Evolutionary conservation across 2,113 vertebrate genomes (phyloP).

Genomic region (Bombycilla garrulus): DNA sequence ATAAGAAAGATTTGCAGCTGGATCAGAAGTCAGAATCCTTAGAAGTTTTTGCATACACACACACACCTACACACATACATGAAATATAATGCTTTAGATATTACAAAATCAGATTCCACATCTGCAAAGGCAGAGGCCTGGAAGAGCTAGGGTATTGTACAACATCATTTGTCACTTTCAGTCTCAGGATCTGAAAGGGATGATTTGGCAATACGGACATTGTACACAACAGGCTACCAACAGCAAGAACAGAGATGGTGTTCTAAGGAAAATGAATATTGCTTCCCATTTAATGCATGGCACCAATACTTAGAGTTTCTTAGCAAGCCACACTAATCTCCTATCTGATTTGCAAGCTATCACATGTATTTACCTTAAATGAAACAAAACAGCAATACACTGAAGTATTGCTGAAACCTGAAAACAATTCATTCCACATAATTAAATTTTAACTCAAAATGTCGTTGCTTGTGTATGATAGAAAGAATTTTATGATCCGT

Average conservation of each 20-base stretch:
- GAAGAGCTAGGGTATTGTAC: background rate
- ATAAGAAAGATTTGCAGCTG: background rate
- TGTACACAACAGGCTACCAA: background rate
- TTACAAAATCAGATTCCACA: background rate
- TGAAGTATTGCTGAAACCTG: background rate
- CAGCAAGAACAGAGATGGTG: background rate
- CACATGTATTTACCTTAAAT: background rate
- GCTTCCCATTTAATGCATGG: background rate
- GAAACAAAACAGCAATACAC: background rate
- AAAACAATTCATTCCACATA: background rate
- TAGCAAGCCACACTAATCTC: background rate
- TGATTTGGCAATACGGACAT: background rate
- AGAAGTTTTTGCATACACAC: background rate
- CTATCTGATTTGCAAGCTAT: background rate
- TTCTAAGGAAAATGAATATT: background rate
- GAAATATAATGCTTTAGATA: background rate
- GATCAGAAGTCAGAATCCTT: background rate
- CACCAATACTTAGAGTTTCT: background rate
- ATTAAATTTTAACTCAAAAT: conserved; percentile 53
- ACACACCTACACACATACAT: background rate
- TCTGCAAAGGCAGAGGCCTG: background rate
- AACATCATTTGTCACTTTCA: background rate
- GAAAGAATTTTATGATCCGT: conserved; percentile 23
- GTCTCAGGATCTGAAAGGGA: background rate
- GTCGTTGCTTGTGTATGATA: background rate